Conservation (phyloP, 2,888 invertebrate species). For the Eristalinus aeneus region DNA sequence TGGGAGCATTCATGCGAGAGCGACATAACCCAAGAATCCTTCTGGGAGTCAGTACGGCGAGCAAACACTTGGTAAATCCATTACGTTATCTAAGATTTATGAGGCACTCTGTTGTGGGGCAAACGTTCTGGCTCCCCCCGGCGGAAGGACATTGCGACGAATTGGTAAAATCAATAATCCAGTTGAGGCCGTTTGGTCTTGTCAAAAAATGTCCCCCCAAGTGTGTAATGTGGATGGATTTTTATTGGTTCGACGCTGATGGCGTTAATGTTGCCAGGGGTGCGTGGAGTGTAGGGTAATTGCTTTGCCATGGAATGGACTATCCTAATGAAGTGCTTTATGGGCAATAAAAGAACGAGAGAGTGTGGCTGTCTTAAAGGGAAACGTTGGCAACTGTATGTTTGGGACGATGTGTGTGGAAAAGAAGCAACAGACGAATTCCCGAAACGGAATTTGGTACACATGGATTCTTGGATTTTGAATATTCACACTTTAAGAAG, state of each 20-base stretch:
- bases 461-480: conserved; percentile 21
- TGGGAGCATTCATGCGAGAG: not conserved
- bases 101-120: not conserved
- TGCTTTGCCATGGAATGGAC: conserved; percentile 10
- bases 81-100: conserved; percentile 24
- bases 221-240: not conserved
- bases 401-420: not conserved
- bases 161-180: not conserved
- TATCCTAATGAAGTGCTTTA: conserved; percentile 40
- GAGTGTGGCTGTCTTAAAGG: conserved; percentile 12
- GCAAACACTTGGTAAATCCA: not conserved
- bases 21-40: not conserved
- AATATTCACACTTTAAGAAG: too few relatives aligned
- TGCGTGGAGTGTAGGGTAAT: conserved; percentile 3
- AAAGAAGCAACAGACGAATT: conserved; percentile 1
- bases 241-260: not conserved
- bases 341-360: conserved; percentile 26
- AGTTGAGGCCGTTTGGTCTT: not conserved
- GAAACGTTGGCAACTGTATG: not conserved
- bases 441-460: conserved; percentile 16
- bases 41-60: not conserved
- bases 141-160: not conserved
- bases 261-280: not conserved
- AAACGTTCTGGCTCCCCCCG: not conserved
- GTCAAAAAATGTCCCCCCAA: not conserved